Evolutionary conservation across 2,113 vertebrate genomes (phyloP), one percentile per base, ranked within the genome.

Genomic region (Atractosteus spatula): DNA sequence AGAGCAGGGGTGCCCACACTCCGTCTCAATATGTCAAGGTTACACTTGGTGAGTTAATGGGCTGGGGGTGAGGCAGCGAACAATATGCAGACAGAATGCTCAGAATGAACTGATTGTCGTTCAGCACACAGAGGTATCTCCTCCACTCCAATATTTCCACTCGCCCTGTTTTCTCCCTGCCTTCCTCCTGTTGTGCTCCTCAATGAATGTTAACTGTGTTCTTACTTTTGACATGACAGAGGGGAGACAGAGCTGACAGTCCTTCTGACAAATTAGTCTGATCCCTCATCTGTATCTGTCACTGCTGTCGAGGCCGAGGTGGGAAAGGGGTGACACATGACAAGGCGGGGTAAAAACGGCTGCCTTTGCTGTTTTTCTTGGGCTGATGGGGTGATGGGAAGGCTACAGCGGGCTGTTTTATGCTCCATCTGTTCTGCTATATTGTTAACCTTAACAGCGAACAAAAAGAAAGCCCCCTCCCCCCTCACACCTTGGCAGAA

Each of bases 11-110:
- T 79, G 5, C 76, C 72, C 66, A 71, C 80, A 70, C 77, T 86
- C 76, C 79, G 77, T 88, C 83, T 88, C 81, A 85, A 85, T 86
- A 87, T 86, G 87, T 87, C 85, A 86, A 76, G 64, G 74, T 75
- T 77, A 76, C 69, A 6, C 78, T 80, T 75, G 79, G 71, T 16
- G 69, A 74, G 78, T 71, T 82, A 85, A 85, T 82, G 70, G 83
- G 75, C 71, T 64, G 75, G 81, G 17, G 17, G 80, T 71, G 71
- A 68, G 72, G 69, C 43, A 56, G 69, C 75, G 70, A 75, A 57
- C 76, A 75, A 71, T 72, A 83, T 81, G 79, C 71, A 84, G 65
- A 80, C 76, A 73, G 8, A 82, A 57, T 70, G 78, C 62, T 66
- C 55, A 74, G 70, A 80, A 77, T 80, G 77, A 70, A 42, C 70